Evolutionary conservation across 2,888 invertebrate genomes (phyloP), one percentile per base, ranked within the genome.

Genomic region (Drosophila monieri): DNA sequence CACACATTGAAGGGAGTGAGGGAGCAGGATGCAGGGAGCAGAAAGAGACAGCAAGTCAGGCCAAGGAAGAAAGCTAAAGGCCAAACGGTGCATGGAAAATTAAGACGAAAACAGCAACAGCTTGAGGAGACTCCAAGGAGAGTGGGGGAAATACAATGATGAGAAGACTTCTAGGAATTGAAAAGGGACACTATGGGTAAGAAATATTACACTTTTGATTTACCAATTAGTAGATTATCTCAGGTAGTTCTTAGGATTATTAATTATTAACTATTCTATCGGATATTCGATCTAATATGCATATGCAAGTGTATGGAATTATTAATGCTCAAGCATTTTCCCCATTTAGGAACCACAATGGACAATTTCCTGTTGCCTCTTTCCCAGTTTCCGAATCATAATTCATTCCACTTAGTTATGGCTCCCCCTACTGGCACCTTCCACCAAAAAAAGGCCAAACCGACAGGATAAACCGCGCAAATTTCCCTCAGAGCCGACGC

Each of bases 381-480:
- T 44, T 55, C 6, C 12, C 25, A 32, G 18, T 41, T 37, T 9
- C 6, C 6, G 9, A 10, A 15, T 49, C 64, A 68, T 65, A 72
- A 75, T 77, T 60, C 72, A 69, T 77, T 72, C 46, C 55, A 37
- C 37, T 41, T 52, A 37, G 23, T 52, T 49, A 12, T 51, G 47
- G 32, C 25, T 21, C 39, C 47, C 14, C 8, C 44, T 8, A 37
- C 35, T 57, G 32, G 27, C 37, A 48, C 64, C 74, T 64, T 49
- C 54, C 32, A 35, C 14, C 30, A 12, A n/a, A 51, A 62, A 64
- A 72, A 61, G 64, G 55, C 62, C 57, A 51, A 46, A 27, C 21
- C 8, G 6, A 15, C 3, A 1, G 0, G 49, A 64, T 77, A 77
- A 72, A 52, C 59, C 67, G 43, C 68, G 60, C 72, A 55, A 55